These are phyloP conservation scores for Labrus mixtus DNA, from an alignment of 2,113 vertebrate species.

Conservation along the genomic window DNA sequence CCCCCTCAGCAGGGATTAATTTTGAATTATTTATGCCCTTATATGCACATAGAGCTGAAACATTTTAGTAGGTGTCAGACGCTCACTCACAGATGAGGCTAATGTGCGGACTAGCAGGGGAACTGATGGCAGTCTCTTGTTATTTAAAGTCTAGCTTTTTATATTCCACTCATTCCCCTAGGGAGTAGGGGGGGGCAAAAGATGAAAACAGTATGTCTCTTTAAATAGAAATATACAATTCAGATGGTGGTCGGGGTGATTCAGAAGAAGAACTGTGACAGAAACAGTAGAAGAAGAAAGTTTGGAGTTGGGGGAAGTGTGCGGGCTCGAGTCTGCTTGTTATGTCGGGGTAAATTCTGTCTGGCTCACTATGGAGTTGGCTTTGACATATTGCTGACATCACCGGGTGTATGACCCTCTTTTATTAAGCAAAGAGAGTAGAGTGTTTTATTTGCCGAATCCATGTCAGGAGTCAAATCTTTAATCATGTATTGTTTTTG, in stretches of 20 bases:
- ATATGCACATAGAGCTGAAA: conserved; percentile 94
- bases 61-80: conserved; percentile 98
- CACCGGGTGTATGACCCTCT: conserved; percentile 53
- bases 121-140: conserved; percentile 96
- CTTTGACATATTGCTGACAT: conserved; percentile 69
- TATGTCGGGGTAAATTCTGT: conserved; percentile 60
- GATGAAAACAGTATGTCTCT: conserved; percentile 83
- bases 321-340: conserved; percentile 39
- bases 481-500: conserved; percentile 84
- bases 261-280: conserved; percentile 45
- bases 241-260: conserved; percentile 64
- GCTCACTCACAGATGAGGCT: conserved; percentile 93
- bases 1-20: conserved; percentile 97
- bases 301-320: conserved; percentile 41
- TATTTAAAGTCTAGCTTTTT: conserved; percentile 97
- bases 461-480: conserved; percentile 80
- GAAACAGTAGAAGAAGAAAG: conserved; percentile 47
- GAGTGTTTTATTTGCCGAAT: conserved; percentile 81
- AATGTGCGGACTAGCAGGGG: conserved; percentile 92
- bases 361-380: conserved; percentile 49
- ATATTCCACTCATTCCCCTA: conserved; percentile 90
- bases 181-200: conserved; percentile 84
- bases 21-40: conserved; percentile 99
- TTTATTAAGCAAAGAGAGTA: conserved; percentile 67
- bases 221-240: conserved; percentile 77